Base-by-base conservation (phyloP, 1,140 invertebrate species). In the Papilio glaucus region DNA sequence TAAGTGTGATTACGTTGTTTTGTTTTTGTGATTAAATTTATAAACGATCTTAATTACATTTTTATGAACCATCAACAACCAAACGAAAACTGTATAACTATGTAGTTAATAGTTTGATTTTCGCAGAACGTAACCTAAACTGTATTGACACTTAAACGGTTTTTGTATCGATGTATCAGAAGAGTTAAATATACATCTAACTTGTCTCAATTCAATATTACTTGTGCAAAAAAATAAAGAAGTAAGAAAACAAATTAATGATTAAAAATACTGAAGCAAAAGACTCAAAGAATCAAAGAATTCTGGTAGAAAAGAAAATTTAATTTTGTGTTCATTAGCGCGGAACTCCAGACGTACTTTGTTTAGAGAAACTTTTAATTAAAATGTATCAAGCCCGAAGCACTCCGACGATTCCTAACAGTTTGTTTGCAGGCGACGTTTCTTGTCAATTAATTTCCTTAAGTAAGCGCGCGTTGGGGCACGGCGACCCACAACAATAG, bases 281-380 rank as follows among this genome's bases (percentile, higher is more conserved):
- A 68, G 24, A 71, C 75, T 69, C 60, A 73, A 76, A 69, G 18
- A 74, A 62, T n/a, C n/a, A n/a, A n/a, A n/a, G n/a, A n/a, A 37
- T 15, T 15, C 29, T 38, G 21, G 24, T 9, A 24, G 45, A 69
- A 77, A 81, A 84, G 75, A 57, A 57, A 57, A 74, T 80, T 85
- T 81, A 80, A 79, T 78, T 84, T 70, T 69, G 74, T 82, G 82
- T 77, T 74, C 77, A 78, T 75, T 76, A 79, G 65, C 75, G 76
- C 67, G 68, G 71, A 65, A 75, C 79, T 73, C 75, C 61, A 81
- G 76, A 84, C 78, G 73, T 78, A 82, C 77, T 83, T 82, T 76
- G 71, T 79, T 81, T 83, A 74, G 81, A 80, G 77, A 85, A 90
- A 91, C 79, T 89, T 90, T 91, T 91, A 91, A 91, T 91, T 90